Percentiles rank a stretch among this genome's conserved stretches.
These are phyloP conservation scores for Schrankia costaestrigalis DNA, from an alignment of 2,888 invertebrate species.

Conservation along the genomic window DNA sequence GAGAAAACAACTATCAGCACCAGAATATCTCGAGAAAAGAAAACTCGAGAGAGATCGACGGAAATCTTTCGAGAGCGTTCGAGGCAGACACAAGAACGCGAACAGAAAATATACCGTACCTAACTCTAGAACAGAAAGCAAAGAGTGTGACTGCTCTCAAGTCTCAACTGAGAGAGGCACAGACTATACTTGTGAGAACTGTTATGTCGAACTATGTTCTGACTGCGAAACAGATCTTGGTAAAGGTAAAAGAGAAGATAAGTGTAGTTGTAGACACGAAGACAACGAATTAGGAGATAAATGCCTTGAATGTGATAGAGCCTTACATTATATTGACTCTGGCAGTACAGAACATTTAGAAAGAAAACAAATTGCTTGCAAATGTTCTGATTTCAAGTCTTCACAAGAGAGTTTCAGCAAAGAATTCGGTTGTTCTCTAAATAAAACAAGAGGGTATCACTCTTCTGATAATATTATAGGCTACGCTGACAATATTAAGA, in stretches of 20 bases:
- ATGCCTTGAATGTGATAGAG: constrained; percentile 68
- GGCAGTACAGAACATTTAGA: constrained; percentile 66
- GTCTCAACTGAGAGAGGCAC: constrained; percentile 65
- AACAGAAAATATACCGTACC: constrained; percentile 68
- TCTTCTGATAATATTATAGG: constrained; percentile 72
- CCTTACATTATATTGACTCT: constrained; percentile 67
- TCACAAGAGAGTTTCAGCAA: constrained; percentile 73
- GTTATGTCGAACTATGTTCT: constrained; percentile 68
- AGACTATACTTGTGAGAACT: constrained; percentile 70
- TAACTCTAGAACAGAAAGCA: constrained; percentile 46
- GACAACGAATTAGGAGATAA: constrained; percentile 52
- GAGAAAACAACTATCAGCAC: constrained; percentile 90
- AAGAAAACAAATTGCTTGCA: constrained; percentile 57
- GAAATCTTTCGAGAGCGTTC: constrained; percentile 81
- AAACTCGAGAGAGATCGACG: constrained; percentile 86
- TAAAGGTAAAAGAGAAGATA: constrained; percentile 53
- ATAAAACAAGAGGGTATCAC: constrained; percentile 69
- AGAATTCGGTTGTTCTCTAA: constrained; percentile 55
- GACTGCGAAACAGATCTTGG: constrained; percentile 66
- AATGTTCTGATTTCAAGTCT: constrained; percentile 71
- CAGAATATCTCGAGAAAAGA: constrained; percentile 93
- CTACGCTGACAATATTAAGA: constrained; percentile 57
- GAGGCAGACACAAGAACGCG: constrained; percentile 81
- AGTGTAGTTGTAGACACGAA: constrained; percentile 54
- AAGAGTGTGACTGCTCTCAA: constrained; percentile 65